phyloP scores from a whole-genome alignment of 2,888 invertebrate genomes.

The Chaetogeoica ovagalla region DNA sequence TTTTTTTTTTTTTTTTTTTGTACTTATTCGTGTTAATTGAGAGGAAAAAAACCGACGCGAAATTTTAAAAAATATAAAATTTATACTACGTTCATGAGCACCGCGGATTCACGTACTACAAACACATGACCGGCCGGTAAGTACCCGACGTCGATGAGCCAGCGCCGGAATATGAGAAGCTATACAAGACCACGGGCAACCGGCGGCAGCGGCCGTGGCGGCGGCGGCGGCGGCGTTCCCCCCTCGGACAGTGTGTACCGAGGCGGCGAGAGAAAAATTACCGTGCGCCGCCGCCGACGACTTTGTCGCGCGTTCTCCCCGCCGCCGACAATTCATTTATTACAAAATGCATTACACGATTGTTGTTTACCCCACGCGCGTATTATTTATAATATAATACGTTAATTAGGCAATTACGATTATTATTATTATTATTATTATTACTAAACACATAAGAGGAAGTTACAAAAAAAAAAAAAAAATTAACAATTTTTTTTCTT shows the following conservation, averaged over 20 bases:
- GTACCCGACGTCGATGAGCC: conserved; percentile 52
- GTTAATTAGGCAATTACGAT: not conserved
- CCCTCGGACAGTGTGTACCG: conserved; percentile 37
- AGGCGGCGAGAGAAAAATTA: conserved; percentile 28
- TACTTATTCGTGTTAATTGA: not conserved
- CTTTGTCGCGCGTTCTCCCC: not conserved
- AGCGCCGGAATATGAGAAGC: conserved; percentile 53
- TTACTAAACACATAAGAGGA: too few species aligned
- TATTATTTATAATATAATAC: not conserved
- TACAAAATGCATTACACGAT: too few species aligned
- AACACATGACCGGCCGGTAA: conserved; percentile 44
- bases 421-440: not conserved
- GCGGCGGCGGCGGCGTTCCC: conserved; percentile 45
- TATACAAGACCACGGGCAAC: conserved; percentile 53
- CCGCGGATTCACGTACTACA: conserved; percentile 44
- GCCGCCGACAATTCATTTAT: too few species aligned
- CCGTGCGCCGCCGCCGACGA: not conserved
- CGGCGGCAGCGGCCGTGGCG: conserved; percentile 42
- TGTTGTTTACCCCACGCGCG: too few species aligned
- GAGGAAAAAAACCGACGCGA: conserved; percentile 5
- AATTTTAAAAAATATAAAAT: conserved; percentile 3
- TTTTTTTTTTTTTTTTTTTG: conserved; percentile 4
- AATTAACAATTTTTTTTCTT: too few species aligned
- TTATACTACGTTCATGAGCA: conserved; percentile 46
- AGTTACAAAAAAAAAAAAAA: not conserved